Percentiles rank a stretch among this genome's conserved stretches.
Evolutionary conservation across 2,888 invertebrate species (phyloP).

Genomic region (Ischnus inquisitorius): DNA sequence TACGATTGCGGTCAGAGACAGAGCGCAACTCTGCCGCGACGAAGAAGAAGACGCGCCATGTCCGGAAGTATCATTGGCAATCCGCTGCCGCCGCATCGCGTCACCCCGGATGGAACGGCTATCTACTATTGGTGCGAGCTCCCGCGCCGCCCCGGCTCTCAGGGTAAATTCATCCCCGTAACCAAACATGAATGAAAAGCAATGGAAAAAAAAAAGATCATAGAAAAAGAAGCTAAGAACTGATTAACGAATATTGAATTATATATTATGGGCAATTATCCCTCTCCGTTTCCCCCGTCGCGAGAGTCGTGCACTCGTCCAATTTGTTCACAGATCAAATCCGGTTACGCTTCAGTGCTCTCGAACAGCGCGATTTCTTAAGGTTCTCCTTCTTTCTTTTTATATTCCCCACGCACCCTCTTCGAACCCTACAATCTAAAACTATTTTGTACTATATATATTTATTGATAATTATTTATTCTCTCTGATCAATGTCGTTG

Average conservation of each 20-base stretch:
- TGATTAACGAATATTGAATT: constrained; percentile 7
- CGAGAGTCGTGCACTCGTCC: constrained; percentile 7
- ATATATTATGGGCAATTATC: constrained; percentile 56
- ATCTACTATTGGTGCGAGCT: constrained; percentile 96
- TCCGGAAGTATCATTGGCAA: constrained; percentile 80
- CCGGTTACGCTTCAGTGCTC: neutral
- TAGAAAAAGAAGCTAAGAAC: neutral
- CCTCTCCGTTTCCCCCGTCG: constrained; percentile 60
- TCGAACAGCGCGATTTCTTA: neutral
- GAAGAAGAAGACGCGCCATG: constrained; percentile 80
- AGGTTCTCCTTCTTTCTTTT: neutral
- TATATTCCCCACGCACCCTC: neutral
- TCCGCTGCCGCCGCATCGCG: constrained; percentile 90
- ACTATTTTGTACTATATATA: neutral
- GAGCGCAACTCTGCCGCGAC: constrained; percentile 83
- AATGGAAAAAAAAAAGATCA: constrained; percentile 24
- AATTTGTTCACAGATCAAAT: neutral
- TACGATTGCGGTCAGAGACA: constrained; percentile 74
- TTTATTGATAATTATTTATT: constrained; percentile 34
- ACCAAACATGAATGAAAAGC: constrained; percentile 52
- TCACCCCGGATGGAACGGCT: constrained; percentile 93
- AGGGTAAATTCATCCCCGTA: constrained; percentile 82
- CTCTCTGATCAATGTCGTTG: constrained; percentile 57
- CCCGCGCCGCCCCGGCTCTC: constrained; percentile 86
- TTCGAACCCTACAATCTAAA: neutral